A percentile compares a stretch with the other conserved stretches of the same genome.
These are phyloP conservation scores for Ecliptopera silaceata DNA, from an alignment of 2,888 invertebrate genomes.

Conservation along the genomic window DNA sequence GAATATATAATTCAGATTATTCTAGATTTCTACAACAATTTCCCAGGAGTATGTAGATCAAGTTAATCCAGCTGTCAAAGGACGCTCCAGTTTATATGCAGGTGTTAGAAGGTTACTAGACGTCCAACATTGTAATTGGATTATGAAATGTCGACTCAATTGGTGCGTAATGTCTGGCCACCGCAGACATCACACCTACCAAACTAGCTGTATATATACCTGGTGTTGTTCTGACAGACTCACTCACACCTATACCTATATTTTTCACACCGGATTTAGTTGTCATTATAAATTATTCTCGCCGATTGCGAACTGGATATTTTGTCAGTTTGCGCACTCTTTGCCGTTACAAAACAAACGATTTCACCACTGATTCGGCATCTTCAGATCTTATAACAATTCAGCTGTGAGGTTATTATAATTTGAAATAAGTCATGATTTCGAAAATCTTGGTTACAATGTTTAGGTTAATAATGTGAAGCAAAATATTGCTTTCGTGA, in stretches of 20 bases:
- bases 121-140: conserved; percentile 58
- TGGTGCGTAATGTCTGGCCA: conserved; percentile 63
- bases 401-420: too few species aligned
- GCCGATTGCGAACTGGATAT: conserved; percentile 10
- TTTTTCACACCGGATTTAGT: conserved; percentile 20
- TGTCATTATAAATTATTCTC: conserved; percentile 23
- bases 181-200: conserved; percentile 20
- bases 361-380: conserved; percentile 1
- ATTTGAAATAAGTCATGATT: not conserved
- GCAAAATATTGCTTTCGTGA: conserved; percentile 29
- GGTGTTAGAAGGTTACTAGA: conserved; percentile 44
- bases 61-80: conserved; percentile 35
- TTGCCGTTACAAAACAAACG: conserved; percentile 1
- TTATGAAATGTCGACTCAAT: conserved; percentile 61
- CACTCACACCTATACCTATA: conserved; percentile 14
- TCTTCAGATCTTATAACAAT: not conserved
- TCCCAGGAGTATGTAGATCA: conserved; percentile 29
- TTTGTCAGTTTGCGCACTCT: conserved; percentile 9
- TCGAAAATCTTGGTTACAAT: not conserved
- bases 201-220: conserved; percentile 1
- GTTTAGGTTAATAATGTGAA: conserved; percentile 8
- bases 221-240: conserved; percentile 7
- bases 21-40: conserved; percentile 15
- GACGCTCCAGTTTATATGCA: conserved; percentile 39
- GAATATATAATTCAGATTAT: not conserved